Evolutionary conservation across 92 coral and sea anemone genomes (phyloP).

Genomic region (Epizoanthus illoricatus): DNA sequence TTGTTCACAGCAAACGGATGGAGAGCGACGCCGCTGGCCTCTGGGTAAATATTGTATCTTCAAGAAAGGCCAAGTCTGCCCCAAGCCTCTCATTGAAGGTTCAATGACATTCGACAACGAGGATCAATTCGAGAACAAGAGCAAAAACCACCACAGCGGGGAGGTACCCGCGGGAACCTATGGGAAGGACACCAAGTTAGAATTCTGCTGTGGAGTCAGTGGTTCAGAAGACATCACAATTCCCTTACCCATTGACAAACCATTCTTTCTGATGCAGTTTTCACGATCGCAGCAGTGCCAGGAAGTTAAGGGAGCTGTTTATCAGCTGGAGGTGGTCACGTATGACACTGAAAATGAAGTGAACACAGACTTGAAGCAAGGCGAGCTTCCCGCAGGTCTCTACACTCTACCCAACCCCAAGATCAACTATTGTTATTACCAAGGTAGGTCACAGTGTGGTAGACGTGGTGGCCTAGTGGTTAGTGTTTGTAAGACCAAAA

Average conservation of each 20-base stretch:
- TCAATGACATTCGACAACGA: conserved; percentile 19
- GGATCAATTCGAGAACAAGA: neutral
- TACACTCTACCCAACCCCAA: conserved; percentile 3
- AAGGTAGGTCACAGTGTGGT: neutral
- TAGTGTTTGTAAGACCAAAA: neutral
- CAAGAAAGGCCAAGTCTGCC: conserved; percentile 33
- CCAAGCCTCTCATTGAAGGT: conserved; percentile 3
- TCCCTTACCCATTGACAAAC: conserved; percentile 21
- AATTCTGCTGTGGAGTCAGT: conserved; percentile 7
- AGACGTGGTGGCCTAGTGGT: neutral
- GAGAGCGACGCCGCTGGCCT: conserved; percentile 22
- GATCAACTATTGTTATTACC: conserved; percentile 34
- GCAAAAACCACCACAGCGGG: conserved; percentile 10
- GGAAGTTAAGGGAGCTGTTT: conserved; percentile 23
- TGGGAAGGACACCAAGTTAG: conserved; percentile 13
- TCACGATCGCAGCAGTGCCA: conserved; percentile 16
- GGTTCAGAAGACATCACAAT: neutral
- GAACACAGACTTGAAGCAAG: neutral
- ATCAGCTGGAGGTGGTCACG: conserved; percentile 10
- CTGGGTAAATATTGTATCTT: conserved; percentile 33
- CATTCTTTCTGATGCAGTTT: conserved; percentile 35
- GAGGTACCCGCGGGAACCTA: conserved; percentile 28
- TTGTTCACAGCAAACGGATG: conserved; percentile 15
- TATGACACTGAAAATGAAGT: conserved; percentile 18
- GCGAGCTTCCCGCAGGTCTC: conserved; percentile 18